These are phyloP conservation scores for Cremastinae sp. DNA, from an alignment of 2,888 invertebrate genomes.

Conservation along the genomic window DNA sequence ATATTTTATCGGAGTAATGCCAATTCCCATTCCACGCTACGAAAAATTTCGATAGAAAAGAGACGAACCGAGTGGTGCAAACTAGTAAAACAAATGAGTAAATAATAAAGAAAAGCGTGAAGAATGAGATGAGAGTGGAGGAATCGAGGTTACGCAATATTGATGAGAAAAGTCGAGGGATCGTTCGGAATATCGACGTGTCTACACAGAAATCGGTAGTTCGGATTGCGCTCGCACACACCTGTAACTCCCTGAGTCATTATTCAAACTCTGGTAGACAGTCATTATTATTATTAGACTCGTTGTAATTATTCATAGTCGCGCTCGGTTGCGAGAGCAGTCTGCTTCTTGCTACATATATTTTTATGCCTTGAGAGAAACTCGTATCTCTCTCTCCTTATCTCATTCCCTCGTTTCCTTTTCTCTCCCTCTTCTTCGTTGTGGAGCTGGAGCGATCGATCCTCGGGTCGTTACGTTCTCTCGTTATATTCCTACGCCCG, in stretches of 20 bases:
- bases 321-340: slow-evolving; percentile 37
- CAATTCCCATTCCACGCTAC: too few species aligned
- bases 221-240: slow-evolving; percentile 37
- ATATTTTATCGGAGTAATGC: too few species aligned
- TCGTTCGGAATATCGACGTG: slow-evolving; percentile 6
- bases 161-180: slow-evolving; percentile 1
- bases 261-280: slow-evolving; percentile 54
- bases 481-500: slow-evolving; percentile 4
- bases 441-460: slow-evolving; percentile 53
- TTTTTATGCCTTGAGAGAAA: slow-evolving; percentile 43
- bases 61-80: neutral
- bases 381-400: slow-evolving; percentile 35
- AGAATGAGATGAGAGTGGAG: neutral
- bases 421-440: slow-evolving; percentile 30
- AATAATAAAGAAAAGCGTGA: neutral
- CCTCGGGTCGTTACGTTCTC: slow-evolving; percentile 49
- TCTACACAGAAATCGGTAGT: neutral
- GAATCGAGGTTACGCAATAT: too few species aligned
- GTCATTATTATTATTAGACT: slow-evolving; percentile 60
- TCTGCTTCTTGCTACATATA: slow-evolving; percentile 48
- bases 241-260: slow-evolving; percentile 50
- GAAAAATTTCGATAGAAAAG: too few species aligned
- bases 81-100: neutral
- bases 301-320: slow-evolving; percentile 61
- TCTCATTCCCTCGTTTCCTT: slow-evolving; percentile 18